Base-by-base conservation (phyloP, 2,888 invertebrate genomes). In the Linnaemya tessellans region DNA sequence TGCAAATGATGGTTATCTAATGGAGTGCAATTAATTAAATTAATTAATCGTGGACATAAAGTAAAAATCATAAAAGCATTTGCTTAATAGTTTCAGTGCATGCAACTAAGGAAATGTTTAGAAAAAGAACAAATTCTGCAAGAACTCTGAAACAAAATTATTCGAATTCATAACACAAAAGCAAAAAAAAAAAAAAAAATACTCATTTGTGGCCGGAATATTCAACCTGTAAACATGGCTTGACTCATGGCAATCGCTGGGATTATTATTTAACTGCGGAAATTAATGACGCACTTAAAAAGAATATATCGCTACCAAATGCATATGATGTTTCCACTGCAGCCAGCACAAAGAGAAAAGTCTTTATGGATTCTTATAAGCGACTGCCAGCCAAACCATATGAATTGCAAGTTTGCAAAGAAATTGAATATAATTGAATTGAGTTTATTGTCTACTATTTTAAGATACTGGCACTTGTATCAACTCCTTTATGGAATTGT, bases 211-310 rank as follows among this genome's bases (percentile, higher is more conserved):
- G 46, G 18, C 18, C 25, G 13, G 25, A n/a, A 70, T 70, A 9
- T 43, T 18, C 41, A 62, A 22, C 20, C 51, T 51, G 62, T 64
- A 49, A 73, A 73, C 20, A 60, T 10, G 18, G 18, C 15, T 43
- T 46, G 25, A 9, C 49, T 54, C 7, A 13, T 51, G 20, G 13
- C 54, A 54, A 64, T 71, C 43, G 20, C 9, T 43, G 38, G 18
- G 18, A 60, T 60, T 60, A 60, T 60, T 38, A 38, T 60, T 38
- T 4, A 60, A 38, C 60, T 38, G 60, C 60, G 35, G 41, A 78
- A 83, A 78, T 68, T 73, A 83, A 83, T 83, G 82, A 78, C 82
- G 82, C 77, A 82, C 65, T 82, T 41, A 71, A 56, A 35, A 71
- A 62, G 62, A 38, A 71, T 65, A 58, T 65, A 49, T 54, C 38